Conservation (phyloP, 2,888 invertebrate genomes). For the Oligia strigilis region DNA sequence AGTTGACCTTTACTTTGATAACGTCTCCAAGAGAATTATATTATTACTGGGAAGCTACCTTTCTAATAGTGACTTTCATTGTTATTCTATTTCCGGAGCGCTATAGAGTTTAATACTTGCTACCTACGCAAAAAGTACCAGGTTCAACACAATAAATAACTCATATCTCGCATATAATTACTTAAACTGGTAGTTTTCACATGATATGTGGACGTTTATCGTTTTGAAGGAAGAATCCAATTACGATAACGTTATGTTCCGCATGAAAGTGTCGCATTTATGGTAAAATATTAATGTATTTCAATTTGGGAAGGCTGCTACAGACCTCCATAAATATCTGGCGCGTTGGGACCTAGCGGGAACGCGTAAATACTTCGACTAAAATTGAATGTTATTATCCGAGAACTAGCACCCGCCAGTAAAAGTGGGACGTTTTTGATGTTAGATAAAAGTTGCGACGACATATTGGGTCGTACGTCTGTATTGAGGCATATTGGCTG, state of each 20-base stretch:
- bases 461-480: constrained; percentile 50
- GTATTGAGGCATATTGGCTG: constrained; percentile 41
- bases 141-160: constrained; percentile 62
- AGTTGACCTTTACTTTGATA: not conserved
- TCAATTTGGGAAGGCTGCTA: constrained; percentile 89
- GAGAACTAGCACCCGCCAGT: constrained; percentile 77
- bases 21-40: not conserved
- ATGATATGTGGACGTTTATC: constrained; percentile 76
- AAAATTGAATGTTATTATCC: constrained; percentile 89
- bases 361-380: constrained; percentile 88
- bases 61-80: not conserved
- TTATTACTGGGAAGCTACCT: not conserved
- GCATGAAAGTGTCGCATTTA: constrained; percentile 90
- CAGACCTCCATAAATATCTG: constrained; percentile 90
- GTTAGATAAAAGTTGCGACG: constrained; percentile 69
- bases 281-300: constrained; percentile 91
- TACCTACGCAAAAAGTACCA: not conserved
- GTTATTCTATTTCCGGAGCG: not conserved
- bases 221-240: constrained; percentile 88
- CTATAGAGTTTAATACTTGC: not conserved
- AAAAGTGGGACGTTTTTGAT: constrained; percentile 71
- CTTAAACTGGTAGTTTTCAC: constrained; percentile 72
- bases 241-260: constrained; percentile 90
- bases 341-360: constrained; percentile 82
- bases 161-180: constrained; percentile 67